These are phyloP conservation scores for Nycteola revayana DNA, from an alignment of 2,888 invertebrate genomes.

Conservation along the genomic window DNA sequence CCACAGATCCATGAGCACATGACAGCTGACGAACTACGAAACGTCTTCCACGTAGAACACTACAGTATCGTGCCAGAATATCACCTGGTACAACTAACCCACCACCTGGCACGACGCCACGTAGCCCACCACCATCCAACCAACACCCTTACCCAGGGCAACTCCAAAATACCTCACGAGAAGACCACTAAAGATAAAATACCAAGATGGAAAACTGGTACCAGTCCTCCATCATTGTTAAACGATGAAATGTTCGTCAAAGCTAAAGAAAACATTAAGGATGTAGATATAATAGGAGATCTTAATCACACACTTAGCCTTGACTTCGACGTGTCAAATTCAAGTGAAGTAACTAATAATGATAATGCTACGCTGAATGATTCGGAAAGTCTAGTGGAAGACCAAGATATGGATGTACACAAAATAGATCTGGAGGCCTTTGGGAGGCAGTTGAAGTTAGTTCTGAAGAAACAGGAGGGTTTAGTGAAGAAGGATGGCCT, in stretches of 20 bases:
- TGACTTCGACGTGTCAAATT: constrained; percentile 62
- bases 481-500: constrained; percentile 88
- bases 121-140: constrained; percentile 52
- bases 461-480: constrained; percentile 88
- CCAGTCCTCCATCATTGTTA: constrained; percentile 59
- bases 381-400: constrained; percentile 54
- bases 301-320: constrained; percentile 70
- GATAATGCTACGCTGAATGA: constrained; percentile 39
- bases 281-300: constrained; percentile 68
- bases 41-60: constrained; percentile 92
- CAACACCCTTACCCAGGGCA: constrained; percentile 45
- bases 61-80: constrained; percentile 91
- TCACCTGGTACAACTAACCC: constrained; percentile 89
- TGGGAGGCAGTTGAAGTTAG: constrained; percentile 88
- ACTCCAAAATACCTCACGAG: constrained; percentile 63
- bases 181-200: constrained; percentile 44
- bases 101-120: constrained; percentile 78
- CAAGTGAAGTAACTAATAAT: constrained; percentile 63
- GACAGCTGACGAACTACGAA: constrained; percentile 90
- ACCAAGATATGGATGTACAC: constrained; percentile 78
- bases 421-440: constrained; percentile 90
- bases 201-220: constrained; percentile 48
- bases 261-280: constrained; percentile 61
- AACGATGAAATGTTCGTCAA: constrained; percentile 74
- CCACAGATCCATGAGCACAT: constrained; percentile 95